Evolutionary conservation across 2,888 invertebrate species (phyloP), one percentile per base, ranked within the genome.

Genomic region (Phaedon cochleariae): DNA sequence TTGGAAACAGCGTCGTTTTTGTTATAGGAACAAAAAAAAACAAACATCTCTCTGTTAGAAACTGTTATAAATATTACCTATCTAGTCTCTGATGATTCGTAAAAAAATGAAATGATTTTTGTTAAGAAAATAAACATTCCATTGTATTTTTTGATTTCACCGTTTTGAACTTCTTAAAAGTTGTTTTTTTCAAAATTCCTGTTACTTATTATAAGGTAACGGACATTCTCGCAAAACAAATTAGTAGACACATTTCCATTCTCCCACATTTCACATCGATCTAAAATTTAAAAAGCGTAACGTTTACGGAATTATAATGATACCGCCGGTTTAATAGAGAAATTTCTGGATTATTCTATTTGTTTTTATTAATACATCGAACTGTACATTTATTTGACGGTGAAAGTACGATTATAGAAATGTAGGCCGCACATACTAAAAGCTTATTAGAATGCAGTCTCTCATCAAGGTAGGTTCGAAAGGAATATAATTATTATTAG

Each of bases 331-430:
- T 26, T 41, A 45, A 57, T 45, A 37, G 57, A 57, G 57, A 57
- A 57, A 57, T 57, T 57, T 18, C 29, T 26, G 31, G 10, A n/a
- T 57, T 54, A 45, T 45, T 57, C 18, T n/a, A 45, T 57, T 57
- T 57, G 7, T 26, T 57, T 45, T 45, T 5, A 45, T 57, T 45
- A 12, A 29, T 29, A 46, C 29, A 26, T 45, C 26, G 46, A 57
- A 57, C 57, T 46, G 57, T 57, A 61, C 64, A 63, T 70, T 70
- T 4, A 41, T 41, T 41, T 41, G 41, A 12, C 55, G 67, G 67
- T 64, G 70, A 70, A 70, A 70, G 70, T 65, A 55, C 63, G 63
- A 52, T 52, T 59, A 57, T 52, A 58, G 52, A 62, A 60, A 70
- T 64, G 67, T 70, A 59, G 70, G 70, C 37, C 70, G 64, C 37